A percentile compares a stretch with the other conserved stretches of the same genome.
Evolutionary conservation across 1,140 invertebrate genomes (phyloP).

Genomic region (Pogonognathellus flavescens): DNA sequence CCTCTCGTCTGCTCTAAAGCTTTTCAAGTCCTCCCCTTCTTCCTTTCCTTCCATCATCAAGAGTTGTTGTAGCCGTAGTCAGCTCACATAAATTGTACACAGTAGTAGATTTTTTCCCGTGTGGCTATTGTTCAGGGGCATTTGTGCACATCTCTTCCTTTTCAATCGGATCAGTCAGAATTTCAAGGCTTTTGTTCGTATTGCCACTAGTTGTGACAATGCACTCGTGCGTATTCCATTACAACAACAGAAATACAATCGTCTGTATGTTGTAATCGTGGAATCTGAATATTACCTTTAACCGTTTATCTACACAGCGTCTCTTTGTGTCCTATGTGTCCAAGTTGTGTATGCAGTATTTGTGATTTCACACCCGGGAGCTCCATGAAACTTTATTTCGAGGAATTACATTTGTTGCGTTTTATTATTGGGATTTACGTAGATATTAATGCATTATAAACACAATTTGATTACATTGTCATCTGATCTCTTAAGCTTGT

Average conservation of each 20-base stretch:
- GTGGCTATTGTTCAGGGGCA: slow-evolving; percentile 49
- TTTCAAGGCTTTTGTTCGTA: slow-evolving; percentile 41
- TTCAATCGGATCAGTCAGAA: slow-evolving; percentile 54
- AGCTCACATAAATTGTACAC: neutral
- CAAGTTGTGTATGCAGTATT: slow-evolving; percentile 2
- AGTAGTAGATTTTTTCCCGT: neutral
- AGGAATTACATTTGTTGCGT: too few relatives aligned
- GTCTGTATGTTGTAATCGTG: neutral
- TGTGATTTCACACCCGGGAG: slow-evolving; percentile 37
- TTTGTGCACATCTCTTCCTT: slow-evolving; percentile 32
- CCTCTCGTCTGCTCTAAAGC: slow-evolving; percentile 11
- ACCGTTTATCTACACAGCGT: slow-evolving; percentile 23
- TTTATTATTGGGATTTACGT: too few relatives aligned
- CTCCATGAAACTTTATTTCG: too few relatives aligned
- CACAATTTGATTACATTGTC: too few relatives aligned
- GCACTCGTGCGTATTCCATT: slow-evolving; percentile 34
- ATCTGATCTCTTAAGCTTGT: too few relatives aligned
- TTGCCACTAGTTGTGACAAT: slow-evolving; percentile 50
- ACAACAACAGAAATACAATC: slow-evolving; percentile 1
- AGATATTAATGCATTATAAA: too few relatives aligned
- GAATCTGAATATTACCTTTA: slow-evolving; percentile 42
- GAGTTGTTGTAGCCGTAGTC: neutral
- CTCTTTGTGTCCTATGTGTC: neutral
- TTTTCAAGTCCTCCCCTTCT: slow-evolving; percentile 53
- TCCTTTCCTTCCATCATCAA: neutral